These are phyloP conservation scores for Ceratosolen solmsi DNA, from an alignment of 1,140 invertebrate genomes.

Conservation along the genomic window DNA sequence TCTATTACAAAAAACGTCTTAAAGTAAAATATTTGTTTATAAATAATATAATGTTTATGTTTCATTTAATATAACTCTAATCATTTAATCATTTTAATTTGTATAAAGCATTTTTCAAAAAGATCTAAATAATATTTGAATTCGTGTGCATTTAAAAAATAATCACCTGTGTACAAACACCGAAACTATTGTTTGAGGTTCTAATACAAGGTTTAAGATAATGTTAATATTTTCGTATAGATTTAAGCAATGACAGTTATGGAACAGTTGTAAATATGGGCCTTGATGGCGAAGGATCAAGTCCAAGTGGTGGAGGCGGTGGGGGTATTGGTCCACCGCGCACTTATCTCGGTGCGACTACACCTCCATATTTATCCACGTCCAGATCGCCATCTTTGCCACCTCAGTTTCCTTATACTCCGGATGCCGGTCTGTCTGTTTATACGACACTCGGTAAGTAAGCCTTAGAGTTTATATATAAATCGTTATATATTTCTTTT, in stretches of 20 bases:
- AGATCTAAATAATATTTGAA: not conserved
- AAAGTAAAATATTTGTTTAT: too few species aligned
- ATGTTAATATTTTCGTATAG: constrained; percentile 68
- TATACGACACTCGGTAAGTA: constrained; percentile 84
- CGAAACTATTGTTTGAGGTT: too few species aligned
- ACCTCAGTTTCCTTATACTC: constrained; percentile 80
- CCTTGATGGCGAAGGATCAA: constrained; percentile 83
- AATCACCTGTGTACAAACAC: too few species aligned
- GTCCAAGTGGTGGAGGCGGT: constrained; percentile 77
- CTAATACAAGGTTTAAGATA: too few species aligned
- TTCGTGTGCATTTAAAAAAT: too few species aligned
- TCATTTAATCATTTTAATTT: constrained; percentile 20
- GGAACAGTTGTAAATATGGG: constrained; percentile 85
- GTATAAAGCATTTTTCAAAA: constrained; percentile 9
- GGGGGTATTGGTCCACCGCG: constrained; percentile 75
- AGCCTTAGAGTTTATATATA: not conserved
- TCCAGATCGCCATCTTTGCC: constrained; percentile 81
- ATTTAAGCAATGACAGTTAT: constrained; percentile 90
- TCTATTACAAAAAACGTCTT: too few species aligned
- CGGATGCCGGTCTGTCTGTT: constrained; percentile 80
- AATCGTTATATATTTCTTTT: too few species aligned
- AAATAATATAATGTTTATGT: too few species aligned
- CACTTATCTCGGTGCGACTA: constrained; percentile 78
- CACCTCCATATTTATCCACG: constrained; percentile 86
- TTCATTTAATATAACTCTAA: not conserved